These are phyloP conservation scores for Agrochola litura DNA, from an alignment of 2,888 invertebrate species.

Conservation along the genomic window DNA sequence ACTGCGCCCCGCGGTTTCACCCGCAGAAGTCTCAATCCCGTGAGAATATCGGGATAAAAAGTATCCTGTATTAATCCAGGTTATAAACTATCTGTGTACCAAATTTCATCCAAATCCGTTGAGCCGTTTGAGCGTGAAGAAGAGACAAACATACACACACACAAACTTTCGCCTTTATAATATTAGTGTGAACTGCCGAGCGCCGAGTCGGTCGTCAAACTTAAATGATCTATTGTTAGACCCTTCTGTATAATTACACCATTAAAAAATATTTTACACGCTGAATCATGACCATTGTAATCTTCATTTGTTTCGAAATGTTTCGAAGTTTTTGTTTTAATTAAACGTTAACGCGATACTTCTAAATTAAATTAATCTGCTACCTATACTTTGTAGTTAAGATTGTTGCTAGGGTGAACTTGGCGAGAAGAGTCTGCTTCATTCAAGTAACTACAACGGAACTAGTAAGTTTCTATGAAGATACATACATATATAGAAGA, in stretches of 20 bases:
- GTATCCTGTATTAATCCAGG: too few relatives aligned
- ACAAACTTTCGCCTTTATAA: too few relatives aligned
- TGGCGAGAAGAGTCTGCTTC: not conserved
- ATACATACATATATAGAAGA: too few relatives aligned
- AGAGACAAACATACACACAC: too few relatives aligned
- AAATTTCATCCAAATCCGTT: too few relatives aligned
- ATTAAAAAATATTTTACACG: constrained; percentile 1
- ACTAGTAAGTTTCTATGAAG: not conserved
- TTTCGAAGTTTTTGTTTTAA: constrained; percentile 11
- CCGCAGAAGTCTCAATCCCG: too few relatives aligned
- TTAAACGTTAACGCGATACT: not conserved
- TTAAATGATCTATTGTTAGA: constrained; percentile 33
- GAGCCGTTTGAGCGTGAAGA: too few relatives aligned
- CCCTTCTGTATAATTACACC: constrained; percentile 9
- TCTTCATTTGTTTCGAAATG: not conserved
- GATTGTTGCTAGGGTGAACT: not conserved
- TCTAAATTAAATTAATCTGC: not conserved
- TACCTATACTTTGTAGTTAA: not conserved
- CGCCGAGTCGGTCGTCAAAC: not conserved
- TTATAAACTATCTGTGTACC: too few relatives aligned
- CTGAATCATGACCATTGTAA: not conserved
- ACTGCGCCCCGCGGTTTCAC: too few relatives aligned
- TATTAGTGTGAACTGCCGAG: too few relatives aligned
- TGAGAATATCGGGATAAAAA: too few relatives aligned
- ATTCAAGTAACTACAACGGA: not conserved